Evolutionary conservation across 1,140 invertebrate species (phyloP).

Genomic region (Drosophila saltans): DNA sequence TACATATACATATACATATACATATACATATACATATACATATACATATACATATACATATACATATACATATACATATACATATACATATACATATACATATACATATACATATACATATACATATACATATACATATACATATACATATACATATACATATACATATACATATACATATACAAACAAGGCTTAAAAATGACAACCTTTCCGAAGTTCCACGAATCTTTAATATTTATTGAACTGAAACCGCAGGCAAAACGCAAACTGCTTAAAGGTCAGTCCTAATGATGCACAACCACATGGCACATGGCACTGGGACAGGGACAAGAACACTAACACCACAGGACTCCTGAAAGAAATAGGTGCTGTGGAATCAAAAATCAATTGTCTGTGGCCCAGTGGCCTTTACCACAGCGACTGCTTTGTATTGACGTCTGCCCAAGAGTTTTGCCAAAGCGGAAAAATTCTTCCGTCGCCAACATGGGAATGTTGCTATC

Average conservation of each 20-base stretch:
- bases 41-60: no score
- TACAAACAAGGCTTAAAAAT: no score
- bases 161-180: no score
- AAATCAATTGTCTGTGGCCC: slow-evolving; percentile 50
- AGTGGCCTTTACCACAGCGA: slow-evolving; percentile 2
- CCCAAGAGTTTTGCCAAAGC: slow-evolving; percentile 48
- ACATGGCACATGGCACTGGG: slow-evolving; percentile 40
- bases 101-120: no score
- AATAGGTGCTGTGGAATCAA: slow-evolving; percentile 26
- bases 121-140: no score
- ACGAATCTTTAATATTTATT: not conserved
- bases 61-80: no score
- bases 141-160: no score
- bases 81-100: no score
- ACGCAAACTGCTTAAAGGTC: slow-evolving; percentile 1
- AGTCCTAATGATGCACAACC: slow-evolving; percentile 56
- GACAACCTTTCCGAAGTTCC: not conserved
- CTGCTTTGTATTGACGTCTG: slow-evolving; percentile 30
- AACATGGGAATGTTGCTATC: slow-evolving; percentile 64
- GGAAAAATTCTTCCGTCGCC: slow-evolving; percentile 76
- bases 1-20: no score
- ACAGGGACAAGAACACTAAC: slow-evolving; percentile 18
- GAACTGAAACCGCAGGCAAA: not conserved
- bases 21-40: no score
- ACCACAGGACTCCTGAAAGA: slow-evolving; percentile 29